Base-by-base conservation (phyloP, 1,140 invertebrate species). In the Oscheius sp. region DNA sequence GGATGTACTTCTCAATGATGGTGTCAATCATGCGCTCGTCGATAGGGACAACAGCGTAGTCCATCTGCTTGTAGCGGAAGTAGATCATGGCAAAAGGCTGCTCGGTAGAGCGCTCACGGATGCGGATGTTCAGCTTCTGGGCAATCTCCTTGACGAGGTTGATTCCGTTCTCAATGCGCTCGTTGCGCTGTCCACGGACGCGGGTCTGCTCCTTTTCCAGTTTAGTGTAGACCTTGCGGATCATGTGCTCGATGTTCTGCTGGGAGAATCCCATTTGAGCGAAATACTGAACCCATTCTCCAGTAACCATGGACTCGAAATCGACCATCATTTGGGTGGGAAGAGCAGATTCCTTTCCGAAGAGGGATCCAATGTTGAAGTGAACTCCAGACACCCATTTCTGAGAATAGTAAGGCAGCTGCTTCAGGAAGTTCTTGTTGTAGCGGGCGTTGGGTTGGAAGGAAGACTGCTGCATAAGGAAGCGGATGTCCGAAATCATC, bases 1-100 rank as follows among this genome's bases (percentile, higher is more conserved):
- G 20, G 62, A 66, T 28, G 70, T 58, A 65, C 35, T 52, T 64
- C 70, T 73, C 63, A 13, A 73, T 10, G 36, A 38, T 3, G 4
- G 32, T n/a, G 3, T 76, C 52, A 23, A 79, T 20, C n/a, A 67
- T 7, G 34, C 72, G 49, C 3, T 38, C 65, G 46, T 76, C 71
- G 38, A 76, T 59, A 34, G 75, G 75, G 15, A 76, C 42, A 31
- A 75, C 28, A 49, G 73, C 68, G 49, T 58, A 71, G 73, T 75
- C 73, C 66, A 75, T 69, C 28, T 75, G 62, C 73, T 74, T 75
- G 58, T 70, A 75, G 69, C 73, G 79, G 35, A 81, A 31, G 63
- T 58, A 74, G 64, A 81, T 2, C 66, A 80, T 62, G 35, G 67
- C 79, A 32, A 75, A 70, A 59, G 77, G 46, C 29, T 62, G 65